Evolutionary conservation across 2,113 vertebrate genomes (phyloP), one percentile per base, ranked within the genome.

Genomic region (Paralichthys olivaceus): DNA sequence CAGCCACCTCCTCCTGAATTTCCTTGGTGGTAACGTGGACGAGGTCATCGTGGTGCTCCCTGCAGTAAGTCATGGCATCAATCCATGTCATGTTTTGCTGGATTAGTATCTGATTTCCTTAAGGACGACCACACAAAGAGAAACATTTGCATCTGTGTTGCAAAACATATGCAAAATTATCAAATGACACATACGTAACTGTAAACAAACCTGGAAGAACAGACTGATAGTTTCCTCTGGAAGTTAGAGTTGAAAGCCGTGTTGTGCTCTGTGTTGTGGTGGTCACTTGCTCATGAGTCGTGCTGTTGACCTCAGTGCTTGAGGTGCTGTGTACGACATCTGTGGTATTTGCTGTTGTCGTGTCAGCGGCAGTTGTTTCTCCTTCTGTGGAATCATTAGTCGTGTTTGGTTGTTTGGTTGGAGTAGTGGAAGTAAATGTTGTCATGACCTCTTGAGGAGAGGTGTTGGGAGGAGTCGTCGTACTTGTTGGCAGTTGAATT

Each of bases 61-160:
- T 90, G 88, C 93, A 94, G 85, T 91, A 94, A 49, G 32, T 72
- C 83, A 87, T 22, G 12, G 93, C 92, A 37, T 93, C 89, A 15
- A 65, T 76, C 91, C 93, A 94, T 28, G 88, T 92, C 87, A 84
- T 57, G 20, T 93, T 92, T 70, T 91, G 53, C 70, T 56, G 64
- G 57, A 93, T 86, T 37, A 93, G 56, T 66, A 90, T 83, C 29
- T 91, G 26, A 13, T 81, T 83, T 47, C 69, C 91, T 92, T 72
- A 28, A 43, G 51, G 14, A 40, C 28, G 13, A 81, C 14, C 84
- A 47, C n/a, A 70, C 22, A 59, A 43, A 66, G 9, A 55, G 1
- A 64, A 7, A 53, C 28, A 55, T 1, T 60, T 63, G 7, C 1
- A 49, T 49, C 4, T 15, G 15, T 49, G 49, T 23, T 67, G 40